A percentile compares a stretch with the other conserved stretches of the same genome.
Conservation (phyloP, 1,140 invertebrate genomes). For the Holotrichia oblita region DNA sequence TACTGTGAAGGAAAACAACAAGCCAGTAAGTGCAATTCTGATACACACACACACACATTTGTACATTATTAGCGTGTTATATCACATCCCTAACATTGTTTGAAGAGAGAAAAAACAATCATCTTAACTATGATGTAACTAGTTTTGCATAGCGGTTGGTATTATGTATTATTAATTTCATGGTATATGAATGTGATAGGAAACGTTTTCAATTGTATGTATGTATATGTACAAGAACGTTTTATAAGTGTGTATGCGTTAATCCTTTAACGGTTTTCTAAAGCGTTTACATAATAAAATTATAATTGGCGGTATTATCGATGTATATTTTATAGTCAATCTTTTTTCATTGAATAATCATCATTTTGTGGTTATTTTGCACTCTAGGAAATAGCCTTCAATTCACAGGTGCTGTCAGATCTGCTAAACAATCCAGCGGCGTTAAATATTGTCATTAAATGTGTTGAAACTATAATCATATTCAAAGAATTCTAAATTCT, state of each 20-base stretch:
- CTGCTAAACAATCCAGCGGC: too few species aligned
- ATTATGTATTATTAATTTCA: slow-evolving; percentile 4
- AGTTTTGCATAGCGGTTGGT: background rate
- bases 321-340: too few species aligned
- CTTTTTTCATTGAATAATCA: too few species aligned
- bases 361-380: too few species aligned
- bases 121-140: background rate
- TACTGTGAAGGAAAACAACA: slow-evolving; percentile 83
- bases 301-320: too few species aligned
- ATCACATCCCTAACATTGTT: slow-evolving; percentile 18
- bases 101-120: background rate
- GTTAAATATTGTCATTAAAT: too few species aligned
- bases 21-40: slow-evolving; percentile 67
- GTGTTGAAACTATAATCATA: too few species aligned
- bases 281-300: background rate
- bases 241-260: background rate
- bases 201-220: slow-evolving; percentile 13
- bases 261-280: background rate
- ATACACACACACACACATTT: background rate
- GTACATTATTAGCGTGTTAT: slow-evolving; percentile 5
- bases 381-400: too few species aligned
- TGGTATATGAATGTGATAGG: background rate
- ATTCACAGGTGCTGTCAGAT: too few species aligned
- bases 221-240: background rate
- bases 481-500: too few species aligned